phyloP scores from a whole-genome alignment of 2,797 vertebrate species.

The Perodicticus potto region DNA sequence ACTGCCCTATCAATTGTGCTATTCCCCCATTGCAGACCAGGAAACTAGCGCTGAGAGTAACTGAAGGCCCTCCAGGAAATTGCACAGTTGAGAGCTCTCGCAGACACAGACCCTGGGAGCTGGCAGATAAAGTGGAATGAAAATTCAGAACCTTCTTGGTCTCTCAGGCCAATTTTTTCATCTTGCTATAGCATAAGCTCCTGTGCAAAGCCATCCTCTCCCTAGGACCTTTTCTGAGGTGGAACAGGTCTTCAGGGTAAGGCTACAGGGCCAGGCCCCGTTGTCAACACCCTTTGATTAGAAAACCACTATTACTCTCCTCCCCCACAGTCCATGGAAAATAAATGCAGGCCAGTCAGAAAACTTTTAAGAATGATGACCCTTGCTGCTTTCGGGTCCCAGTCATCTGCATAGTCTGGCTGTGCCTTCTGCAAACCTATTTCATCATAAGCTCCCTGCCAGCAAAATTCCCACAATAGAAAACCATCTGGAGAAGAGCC shows the following conservation, averaged over 20 bases:
- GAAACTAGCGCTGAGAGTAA: neutral
- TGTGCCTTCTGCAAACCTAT: neutral
- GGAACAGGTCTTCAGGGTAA: neutral
- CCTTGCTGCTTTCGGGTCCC: neutral
- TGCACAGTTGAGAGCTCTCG: neutral
- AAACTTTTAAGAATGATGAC: neutral
- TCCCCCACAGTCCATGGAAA: neutral
- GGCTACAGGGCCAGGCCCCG: neutral
- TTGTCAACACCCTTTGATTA: neutral
- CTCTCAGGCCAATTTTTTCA: neutral
- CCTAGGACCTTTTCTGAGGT: neutral
- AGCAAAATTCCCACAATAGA: slow-evolving; percentile 43
- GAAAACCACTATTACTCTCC: neutral
- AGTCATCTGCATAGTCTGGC: neutral
- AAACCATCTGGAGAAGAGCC: slow-evolving; percentile 55
- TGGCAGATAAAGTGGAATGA: neutral
- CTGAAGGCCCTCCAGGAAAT: neutral
- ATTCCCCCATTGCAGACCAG: neutral
- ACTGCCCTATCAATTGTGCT: neutral
- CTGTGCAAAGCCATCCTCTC: neutral
- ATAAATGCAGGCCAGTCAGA: neutral
- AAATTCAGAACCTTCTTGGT: neutral
- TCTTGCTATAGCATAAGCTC: neutral
- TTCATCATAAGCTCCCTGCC: neutral
- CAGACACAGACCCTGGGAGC: neutral